These are phyloP conservation scores for Microplitis manilae DNA, from an alignment of 2,888 invertebrate species.

Conservation along the genomic window DNA sequence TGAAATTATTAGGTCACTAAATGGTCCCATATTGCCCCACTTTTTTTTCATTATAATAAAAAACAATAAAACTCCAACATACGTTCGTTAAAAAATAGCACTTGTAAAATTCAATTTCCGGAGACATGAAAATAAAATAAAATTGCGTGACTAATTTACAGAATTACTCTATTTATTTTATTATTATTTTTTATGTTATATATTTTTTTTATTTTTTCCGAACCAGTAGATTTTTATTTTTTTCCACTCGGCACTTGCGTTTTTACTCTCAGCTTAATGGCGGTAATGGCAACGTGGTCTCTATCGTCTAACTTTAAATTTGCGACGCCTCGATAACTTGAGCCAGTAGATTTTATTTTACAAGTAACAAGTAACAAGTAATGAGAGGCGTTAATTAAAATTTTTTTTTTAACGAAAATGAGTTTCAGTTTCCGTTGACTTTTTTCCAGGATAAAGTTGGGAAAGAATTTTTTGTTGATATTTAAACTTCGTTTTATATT, in stretches of 20 bases:
- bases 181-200: neutral
- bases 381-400: neutral
- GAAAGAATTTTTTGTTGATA: too few relatives aligned
- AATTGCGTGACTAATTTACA: neutral
- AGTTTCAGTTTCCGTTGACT: neutral
- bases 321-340: constrained; percentile 41
- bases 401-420: constrained; percentile 12
- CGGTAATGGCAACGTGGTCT: neutral
- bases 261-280: constrained; percentile 11
- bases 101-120: neutral
- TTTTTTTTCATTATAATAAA: neutral
- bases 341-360: constrained; percentile 32
- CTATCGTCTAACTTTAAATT: constrained; percentile 43
- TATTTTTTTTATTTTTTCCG: constrained; percentile 3
- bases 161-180: neutral
- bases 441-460: too few relatives aligned
- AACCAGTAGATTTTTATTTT: neutral
- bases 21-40: too few relatives aligned
- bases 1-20: too few relatives aligned
- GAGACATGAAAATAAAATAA: neutral
- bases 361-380: constrained; percentile 14
- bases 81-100: neutral
- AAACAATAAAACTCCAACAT: neutral
- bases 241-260: constrained; percentile 14
- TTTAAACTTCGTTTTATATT: too few relatives aligned